A percentile compares a stretch with the other conserved stretches of the same genome.
Conservation (phyloP, 2,113 vertebrate species). For the Platanista minor region DNA sequence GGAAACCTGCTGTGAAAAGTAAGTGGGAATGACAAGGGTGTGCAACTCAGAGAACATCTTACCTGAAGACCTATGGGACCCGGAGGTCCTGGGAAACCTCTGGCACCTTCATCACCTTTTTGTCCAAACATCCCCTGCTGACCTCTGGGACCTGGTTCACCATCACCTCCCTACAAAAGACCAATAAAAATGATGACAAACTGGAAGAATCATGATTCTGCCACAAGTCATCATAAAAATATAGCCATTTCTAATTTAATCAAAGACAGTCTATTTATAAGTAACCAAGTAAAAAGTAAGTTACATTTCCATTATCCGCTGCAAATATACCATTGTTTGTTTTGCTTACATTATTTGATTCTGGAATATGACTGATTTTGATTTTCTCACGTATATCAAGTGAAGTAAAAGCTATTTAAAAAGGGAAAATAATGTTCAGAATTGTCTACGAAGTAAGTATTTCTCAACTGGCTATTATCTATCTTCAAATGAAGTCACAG, state of each 20-base stretch:
- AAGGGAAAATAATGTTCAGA: neutral
- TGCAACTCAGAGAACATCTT: neutral
- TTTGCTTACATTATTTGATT: neutral
- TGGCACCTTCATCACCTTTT: constrained; percentile 96
- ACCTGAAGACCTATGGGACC: constrained; percentile 98
- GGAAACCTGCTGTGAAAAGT: neutral
- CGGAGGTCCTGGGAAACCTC: constrained; percentile 96
- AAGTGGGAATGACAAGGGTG: neutral
- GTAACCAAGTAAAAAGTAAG: neutral
- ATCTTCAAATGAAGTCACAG: neutral
- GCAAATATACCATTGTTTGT: neutral
- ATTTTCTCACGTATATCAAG: neutral
- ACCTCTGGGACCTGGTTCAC: constrained; percentile 95
- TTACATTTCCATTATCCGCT: neutral
- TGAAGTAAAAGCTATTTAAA: neutral
- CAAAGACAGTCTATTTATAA: neutral
- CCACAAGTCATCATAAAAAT: neutral
- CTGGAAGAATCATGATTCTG: neutral
- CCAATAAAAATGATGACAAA: neutral
- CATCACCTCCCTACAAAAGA: constrained; percentile 90
- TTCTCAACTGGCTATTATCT: neutral
- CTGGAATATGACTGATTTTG: neutral
- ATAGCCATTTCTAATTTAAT: neutral
- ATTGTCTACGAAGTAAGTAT: neutral
- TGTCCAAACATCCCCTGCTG: constrained; percentile 99